Evolutionary conservation across 64 coral and sea anemone species (phyloP), one percentile per base, ranked within the genome.

Genomic region (Montipora foliosa): DNA sequence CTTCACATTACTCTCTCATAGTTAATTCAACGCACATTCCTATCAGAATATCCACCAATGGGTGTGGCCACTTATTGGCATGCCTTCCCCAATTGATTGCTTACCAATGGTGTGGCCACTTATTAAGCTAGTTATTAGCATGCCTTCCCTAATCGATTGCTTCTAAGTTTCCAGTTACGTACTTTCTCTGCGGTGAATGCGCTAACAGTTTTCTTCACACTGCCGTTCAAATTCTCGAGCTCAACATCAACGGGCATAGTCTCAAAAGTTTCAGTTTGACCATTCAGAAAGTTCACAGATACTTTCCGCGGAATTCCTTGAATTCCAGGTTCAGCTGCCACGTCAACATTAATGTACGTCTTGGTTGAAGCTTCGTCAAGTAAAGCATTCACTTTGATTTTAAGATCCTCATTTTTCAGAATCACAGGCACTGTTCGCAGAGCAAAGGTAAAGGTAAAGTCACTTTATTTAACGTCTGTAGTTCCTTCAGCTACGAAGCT

Each of bases 101-200:
- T n/a, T n/a, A n/a, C n/a, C n/a, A n/a, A n/a, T n/a, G n/a, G n/a
- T n/a, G n/a, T n/a, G n/a, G n/a, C n/a, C n/a, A n/a, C n/a, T n/a
- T n/a, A n/a, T n/a, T n/a, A n/a, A n/a, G n/a, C n/a, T n/a, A n/a
- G n/a, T n/a, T n/a, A n/a, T n/a, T n/a, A n/a, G n/a, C n/a, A n/a
- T n/a, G n/a, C n/a, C n/a, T n/a, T n/a, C n/a, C n/a, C n/a, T n/a
- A 90, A 47, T 87, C 37, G 15, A 93, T 47, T 24, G 37, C 75
- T 89, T 94, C 44, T 84, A 94, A 80, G 25, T 88, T 79, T 47
- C 78, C 92, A 12, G 92, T 94, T n/a, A n/a, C n/a, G n/a, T 3
- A 94, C 92, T 22, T 74, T 89, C 37, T 80, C 79, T 57, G 79
- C 47, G 37, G 78, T 89, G 68, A 82, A 89, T 16, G 87, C 87